phyloP scores from a whole-genome alignment of 2,797 vertebrate species.

The Artibeus lituratus region DNA sequence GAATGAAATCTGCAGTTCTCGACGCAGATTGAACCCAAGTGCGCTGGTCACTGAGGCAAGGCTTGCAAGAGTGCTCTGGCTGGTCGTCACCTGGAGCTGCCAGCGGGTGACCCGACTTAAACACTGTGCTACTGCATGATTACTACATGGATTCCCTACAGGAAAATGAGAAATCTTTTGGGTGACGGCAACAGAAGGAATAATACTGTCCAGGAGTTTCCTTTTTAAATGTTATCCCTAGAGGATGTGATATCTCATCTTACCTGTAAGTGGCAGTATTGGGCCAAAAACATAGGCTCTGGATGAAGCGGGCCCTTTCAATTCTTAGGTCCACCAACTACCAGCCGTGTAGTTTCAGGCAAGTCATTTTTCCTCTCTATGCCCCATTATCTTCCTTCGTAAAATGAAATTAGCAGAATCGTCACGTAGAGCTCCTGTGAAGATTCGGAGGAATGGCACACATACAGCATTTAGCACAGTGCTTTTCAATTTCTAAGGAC shows the following conservation, averaged over 20 bases:
- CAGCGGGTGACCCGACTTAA: background rate
- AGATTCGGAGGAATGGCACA: background rate
- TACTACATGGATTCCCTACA: background rate
- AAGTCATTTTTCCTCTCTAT: background rate
- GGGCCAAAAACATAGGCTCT: background rate
- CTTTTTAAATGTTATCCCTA: background rate
- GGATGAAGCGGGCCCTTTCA: background rate
- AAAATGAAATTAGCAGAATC: background rate
- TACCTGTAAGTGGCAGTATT: slow-evolving; percentile 38
- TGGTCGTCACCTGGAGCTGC: background rate
- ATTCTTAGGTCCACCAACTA: background rate
- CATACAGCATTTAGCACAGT: background rate
- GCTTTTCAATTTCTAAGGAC: background rate
- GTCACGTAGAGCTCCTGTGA: background rate
- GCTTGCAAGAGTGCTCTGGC: background rate
- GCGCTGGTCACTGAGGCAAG: background rate
- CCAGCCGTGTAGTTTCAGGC: background rate
- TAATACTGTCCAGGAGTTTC: background rate
- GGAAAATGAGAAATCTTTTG: background rate
- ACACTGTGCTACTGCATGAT: too few relatives aligned
- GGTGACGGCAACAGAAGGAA: background rate
- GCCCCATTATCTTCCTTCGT: background rate
- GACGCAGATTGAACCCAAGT: background rate
- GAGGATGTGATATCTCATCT: background rate
- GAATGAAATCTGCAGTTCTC: background rate